These are phyloP conservation scores for Zosterops hypoxanthus DNA, from an alignment of 2,113 vertebrate species.

Conservation along the genomic window DNA sequence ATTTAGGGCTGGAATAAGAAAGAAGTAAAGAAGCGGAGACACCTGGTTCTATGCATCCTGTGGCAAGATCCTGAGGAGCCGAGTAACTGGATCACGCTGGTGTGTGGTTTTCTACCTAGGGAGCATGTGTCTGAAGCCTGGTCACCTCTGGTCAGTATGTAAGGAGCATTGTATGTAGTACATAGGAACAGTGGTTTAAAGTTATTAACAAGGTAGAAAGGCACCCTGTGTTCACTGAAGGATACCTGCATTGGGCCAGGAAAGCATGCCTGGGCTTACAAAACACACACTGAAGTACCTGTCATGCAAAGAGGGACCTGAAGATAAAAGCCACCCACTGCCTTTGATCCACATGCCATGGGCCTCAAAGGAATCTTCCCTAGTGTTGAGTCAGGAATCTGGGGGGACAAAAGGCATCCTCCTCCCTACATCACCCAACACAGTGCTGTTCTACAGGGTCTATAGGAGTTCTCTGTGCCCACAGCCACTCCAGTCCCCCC, in stretches of 20 bases:
- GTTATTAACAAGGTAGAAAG: neutral
- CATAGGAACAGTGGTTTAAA: neutral
- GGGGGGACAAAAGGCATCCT: neutral
- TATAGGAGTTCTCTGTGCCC: neutral
- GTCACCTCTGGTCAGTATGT: neutral
- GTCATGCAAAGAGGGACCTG: neutral
- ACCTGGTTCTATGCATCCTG: neutral
- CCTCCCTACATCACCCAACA: neutral
- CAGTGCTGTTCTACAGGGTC: neutral
- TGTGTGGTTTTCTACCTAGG: accelerated
- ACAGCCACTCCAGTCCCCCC: neutral
- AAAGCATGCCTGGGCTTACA: no score
- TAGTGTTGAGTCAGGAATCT: neutral
- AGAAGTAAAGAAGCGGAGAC: neutral
- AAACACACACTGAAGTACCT: no score
- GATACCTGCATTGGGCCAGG: no score
- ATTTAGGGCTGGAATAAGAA: neutral
- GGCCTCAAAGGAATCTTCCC: neutral
- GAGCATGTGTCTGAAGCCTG: neutral
- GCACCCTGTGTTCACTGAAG: no score
- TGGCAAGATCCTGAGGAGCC: neutral
- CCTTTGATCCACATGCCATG: neutral
- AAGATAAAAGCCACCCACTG: neutral
- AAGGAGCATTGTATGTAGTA: neutral
- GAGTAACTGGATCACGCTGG: neutral